Base-by-base conservation (phyloP, 2,888 invertebrate genomes). In the Heliconius erato region DNA sequence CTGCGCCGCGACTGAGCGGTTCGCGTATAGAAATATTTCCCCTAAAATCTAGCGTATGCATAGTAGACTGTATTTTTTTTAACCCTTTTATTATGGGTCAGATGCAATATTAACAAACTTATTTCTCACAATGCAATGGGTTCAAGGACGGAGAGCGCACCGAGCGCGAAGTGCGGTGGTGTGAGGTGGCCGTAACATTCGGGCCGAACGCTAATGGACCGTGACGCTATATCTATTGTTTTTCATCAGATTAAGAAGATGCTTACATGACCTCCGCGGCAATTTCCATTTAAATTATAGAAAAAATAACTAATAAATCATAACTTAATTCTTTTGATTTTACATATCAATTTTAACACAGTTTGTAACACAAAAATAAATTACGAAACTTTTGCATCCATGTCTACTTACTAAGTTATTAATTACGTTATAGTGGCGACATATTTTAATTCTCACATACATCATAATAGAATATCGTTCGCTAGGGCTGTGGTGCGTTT, bases 181-280 rank as follows among this genome's bases (percentile, higher is more conserved):
- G 85, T 79, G 80, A 81, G 79, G 79, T 84, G 85, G 84, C 84
- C 84, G 85, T 83, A 86, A 86, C 83, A 69, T 76, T 78, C 71
- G 63, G 80, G 67, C 79, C 54, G 65, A 79, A 68, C 54, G 81
- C 78, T 40, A 59, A 76, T 69, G 59, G 69, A 63, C 81, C 80
- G 79, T 49, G 72, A 74, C 54, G 65, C 74, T n/a, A 5, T 9
- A 68, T 79, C 65, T 49, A 69, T 67, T 68, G 35, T 68, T 59
- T 83, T 63, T 79, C 65, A 54, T 78, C 19, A 63, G 69, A 80
- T 79, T 74, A 74, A 74, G 59, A 65, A 72, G 69, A 67, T 6
- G 72, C 44, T 54, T 40, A 63, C 3, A 49, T 11, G 23, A 26
- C n/a, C n/a, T 26, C 5, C 7, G 19, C 23, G 9, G n/a, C 23